phyloP scores from a whole-genome alignment of 2,113 vertebrate species.

The Pelodiscus sinensis region DNA sequence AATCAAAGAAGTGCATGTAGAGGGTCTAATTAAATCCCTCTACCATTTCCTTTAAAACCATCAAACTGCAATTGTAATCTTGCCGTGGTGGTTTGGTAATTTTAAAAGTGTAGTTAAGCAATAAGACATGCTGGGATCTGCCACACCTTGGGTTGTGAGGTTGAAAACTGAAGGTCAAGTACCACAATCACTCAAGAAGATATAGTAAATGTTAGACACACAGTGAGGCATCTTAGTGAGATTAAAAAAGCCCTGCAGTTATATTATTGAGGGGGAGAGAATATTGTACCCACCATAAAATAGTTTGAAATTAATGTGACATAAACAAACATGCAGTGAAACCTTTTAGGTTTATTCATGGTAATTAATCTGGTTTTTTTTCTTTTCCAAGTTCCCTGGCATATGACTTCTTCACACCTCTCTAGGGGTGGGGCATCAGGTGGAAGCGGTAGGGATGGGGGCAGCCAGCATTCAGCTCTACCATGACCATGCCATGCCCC shows the following conservation, averaged over 20 bases:
- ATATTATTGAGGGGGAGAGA: not conserved
- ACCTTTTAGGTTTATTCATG: not conserved
- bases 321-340: not conserved
- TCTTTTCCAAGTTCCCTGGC: not conserved
- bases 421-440: not conserved
- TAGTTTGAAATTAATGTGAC: not conserved
- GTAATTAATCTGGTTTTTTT: not conserved
- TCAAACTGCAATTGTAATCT: slow-evolving; percentile 69
- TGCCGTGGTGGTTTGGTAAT: slow-evolving; percentile 61
- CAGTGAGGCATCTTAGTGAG: not conserved
- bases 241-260: not conserved
- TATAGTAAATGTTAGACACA: not conserved
- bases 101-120: slow-evolving; percentile 72
- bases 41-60: slow-evolving; percentile 76
- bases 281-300: not conserved
- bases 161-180: slow-evolving; percentile 30
- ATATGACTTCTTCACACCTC: not conserved
- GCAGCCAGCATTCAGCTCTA: too few relatives aligned
- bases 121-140: slow-evolving; percentile 41
- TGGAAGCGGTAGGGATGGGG: too few relatives aligned
- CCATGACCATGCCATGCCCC: too few relatives aligned
- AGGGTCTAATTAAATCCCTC: slow-evolving; percentile 75
- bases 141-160: not conserved
- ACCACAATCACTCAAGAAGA: slow-evolving; percentile 23
- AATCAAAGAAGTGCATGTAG: slow-evolving; percentile 69